Conservation (phyloP, 2,113 vertebrate genomes). For the Tychaedon coryphoeus region DNA sequence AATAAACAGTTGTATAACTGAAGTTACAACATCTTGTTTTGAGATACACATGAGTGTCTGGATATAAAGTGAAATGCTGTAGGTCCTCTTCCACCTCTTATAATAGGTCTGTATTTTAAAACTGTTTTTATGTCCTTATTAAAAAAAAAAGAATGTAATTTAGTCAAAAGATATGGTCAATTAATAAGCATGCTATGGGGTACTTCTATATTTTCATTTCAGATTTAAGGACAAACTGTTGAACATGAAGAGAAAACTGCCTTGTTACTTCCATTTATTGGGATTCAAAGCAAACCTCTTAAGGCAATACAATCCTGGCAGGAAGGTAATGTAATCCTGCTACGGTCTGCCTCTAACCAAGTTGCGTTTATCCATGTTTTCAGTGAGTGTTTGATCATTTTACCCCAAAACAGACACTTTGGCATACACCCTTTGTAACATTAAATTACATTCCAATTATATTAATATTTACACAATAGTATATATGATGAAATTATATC, state of each 20-base stretch:
- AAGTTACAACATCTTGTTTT: neutral
- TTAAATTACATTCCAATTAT: neutral
- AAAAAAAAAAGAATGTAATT: neutral
- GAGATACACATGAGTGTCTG: neutral
- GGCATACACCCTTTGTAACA: neutral
- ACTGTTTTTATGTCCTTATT: neutral
- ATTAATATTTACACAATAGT: neutral
- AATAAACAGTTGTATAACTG: neutral
- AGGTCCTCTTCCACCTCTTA: neutral
- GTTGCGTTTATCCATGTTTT: neutral
- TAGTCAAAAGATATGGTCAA: neutral
- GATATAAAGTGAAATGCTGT: neutral
- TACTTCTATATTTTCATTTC: neutral
- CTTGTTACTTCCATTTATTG: neutral
- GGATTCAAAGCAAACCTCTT: neutral
- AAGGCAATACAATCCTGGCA: neutral
- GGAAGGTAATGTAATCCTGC: neutral
- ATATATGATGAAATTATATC: neutral
- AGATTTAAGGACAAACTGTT: neutral
- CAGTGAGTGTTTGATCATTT: neutral
- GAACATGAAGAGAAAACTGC: neutral
- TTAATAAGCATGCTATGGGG: neutral
- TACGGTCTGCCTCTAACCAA: neutral
- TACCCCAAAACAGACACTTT: neutral
- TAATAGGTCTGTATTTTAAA: neutral